These are phyloP conservation scores for Champsocephalus esox DNA, from an alignment of 2,797 vertebrate genomes.

Conservation along the genomic window DNA sequence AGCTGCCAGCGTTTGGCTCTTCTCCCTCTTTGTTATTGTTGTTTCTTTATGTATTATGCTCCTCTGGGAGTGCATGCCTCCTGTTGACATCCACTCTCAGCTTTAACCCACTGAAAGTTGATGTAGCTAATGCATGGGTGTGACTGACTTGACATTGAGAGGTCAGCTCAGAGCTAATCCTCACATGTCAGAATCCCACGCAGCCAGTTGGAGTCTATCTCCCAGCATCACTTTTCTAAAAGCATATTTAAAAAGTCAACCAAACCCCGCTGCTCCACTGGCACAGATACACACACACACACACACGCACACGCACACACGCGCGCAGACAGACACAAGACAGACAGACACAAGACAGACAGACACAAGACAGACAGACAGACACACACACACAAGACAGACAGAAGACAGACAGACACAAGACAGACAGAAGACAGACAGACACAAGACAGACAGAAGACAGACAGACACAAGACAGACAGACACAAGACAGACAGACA, in stretches of 20 bases:
- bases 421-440: too few relatives aligned
- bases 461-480: too few relatives aligned
- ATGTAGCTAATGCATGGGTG: slow-evolving; percentile 24
- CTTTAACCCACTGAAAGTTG: slow-evolving; percentile 14
- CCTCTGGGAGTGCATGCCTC: slow-evolving; percentile 23
- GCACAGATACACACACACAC: slow-evolving; percentile 18
- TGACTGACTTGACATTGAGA: slow-evolving; percentile 36
- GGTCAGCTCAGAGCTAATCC: slow-evolving; percentile 45
- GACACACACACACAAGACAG: too few relatives aligned
- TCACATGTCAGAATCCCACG: slow-evolving; percentile 23
- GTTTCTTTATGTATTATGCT: slow-evolving; percentile 14
- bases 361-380: too few relatives aligned
- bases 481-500: too few relatives aligned
- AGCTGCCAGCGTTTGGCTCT: slow-evolving; percentile 34
- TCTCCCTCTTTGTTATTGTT: slow-evolving; percentile 8
- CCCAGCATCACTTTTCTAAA: slow-evolving; percentile 22
- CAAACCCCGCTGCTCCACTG: slow-evolving; percentile 34
- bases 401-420: too few relatives aligned
- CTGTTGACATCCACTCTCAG: slow-evolving; percentile 16
- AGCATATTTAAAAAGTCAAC: slow-evolving; percentile 48
- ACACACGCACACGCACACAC: neutral
- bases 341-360: too few relatives aligned
- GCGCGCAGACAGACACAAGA: too few relatives aligned
- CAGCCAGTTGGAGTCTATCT: slow-evolving; percentile 15
- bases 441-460: too few relatives aligned